Evolutionary conservation across 1,140 invertebrate genomes (phyloP), one percentile per base, ranked within the genome.

Genomic region (Penaeus indicus): DNA sequence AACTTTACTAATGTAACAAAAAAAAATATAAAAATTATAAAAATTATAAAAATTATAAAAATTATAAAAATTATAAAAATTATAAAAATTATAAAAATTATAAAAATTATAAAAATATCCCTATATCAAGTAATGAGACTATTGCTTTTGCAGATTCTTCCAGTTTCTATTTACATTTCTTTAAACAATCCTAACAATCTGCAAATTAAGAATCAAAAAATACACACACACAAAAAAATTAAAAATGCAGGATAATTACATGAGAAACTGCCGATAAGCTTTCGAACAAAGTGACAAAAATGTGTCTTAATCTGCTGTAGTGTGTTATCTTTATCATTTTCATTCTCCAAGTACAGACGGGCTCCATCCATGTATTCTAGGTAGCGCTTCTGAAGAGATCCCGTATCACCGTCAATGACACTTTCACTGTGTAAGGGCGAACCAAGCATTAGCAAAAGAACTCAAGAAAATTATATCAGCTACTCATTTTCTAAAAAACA

Each of bases 361-460:
- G 97, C 97, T 0, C 98, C 98, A 91, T 99, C 98, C 91, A 99
- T 96, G 91, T 99, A 99, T 92, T 99, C 98, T 10, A 98, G 95
- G 91, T 99, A 96, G 5, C 96, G 96, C 18, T 96, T 95, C 93
- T 97, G 97, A 42, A 99, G 93, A 0, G 96, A 95, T 92, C 95
- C 96, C 7, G 95, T 95, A 90, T 97, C 96, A 88, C 95, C 94
- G 92, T 99, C 97, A 79, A 99, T 92, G 4, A 97, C 96, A 90
- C 95, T 96, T 8, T 96, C 94, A 92, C 97, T 98, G 92, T 62
- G 93, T 92, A 91, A 84, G 91, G 85, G 88, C 90, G 89, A 67
- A 19, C 25, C 25, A 18, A 27, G 32, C 47, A 32, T 42, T 81
- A n/a, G n/a, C n/a, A n/a, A n/a, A n/a, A 2, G 27, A 38, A 60